phyloP scores from a whole-genome alignment of 2,797 vertebrate species.

The Craterocephalus amniculus region DNA sequence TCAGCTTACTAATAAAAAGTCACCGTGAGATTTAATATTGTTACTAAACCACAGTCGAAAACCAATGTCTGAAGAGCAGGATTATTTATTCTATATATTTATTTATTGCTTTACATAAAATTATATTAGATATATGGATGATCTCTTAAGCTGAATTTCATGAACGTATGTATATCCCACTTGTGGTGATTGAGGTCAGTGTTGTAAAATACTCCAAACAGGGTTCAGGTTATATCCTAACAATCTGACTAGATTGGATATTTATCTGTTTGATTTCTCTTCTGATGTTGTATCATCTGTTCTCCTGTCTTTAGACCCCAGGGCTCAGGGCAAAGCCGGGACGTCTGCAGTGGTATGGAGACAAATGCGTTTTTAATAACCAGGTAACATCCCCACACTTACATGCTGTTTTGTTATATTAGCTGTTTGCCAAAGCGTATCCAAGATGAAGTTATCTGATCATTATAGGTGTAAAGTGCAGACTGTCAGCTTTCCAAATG shows the following conservation, averaged over 20 bases:
- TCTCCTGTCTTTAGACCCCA: constrained; percentile 84
- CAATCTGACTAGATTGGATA: neutral
- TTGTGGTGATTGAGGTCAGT: neutral
- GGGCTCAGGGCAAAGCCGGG: constrained; percentile 88
- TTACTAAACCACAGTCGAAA: too few relatives aligned
- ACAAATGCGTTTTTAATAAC: constrained; percentile 84
- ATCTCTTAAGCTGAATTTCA: neutral
- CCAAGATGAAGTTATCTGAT: too few relatives aligned
- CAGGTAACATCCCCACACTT: constrained; percentile 78
- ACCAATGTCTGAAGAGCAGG: too few relatives aligned
- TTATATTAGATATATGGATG: neutral
- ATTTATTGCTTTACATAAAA: neutral
- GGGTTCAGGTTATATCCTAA: neutral
- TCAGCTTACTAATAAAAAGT: too few relatives aligned
- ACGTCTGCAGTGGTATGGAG: constrained; percentile 90
- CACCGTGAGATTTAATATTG: too few relatives aligned
- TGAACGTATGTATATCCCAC: neutral
- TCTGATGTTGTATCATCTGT: neutral
- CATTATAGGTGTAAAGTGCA: too few relatives aligned
- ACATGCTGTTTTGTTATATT: too few relatives aligned
- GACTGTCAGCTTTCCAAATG: neutral
- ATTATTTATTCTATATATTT: too few relatives aligned
- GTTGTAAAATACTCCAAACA: neutral
- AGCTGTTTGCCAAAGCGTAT: too few relatives aligned
- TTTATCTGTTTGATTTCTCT: neutral